Base-by-base conservation (phyloP, 2,797 vertebrate genomes). In the Diglossa cyanea region DNA sequence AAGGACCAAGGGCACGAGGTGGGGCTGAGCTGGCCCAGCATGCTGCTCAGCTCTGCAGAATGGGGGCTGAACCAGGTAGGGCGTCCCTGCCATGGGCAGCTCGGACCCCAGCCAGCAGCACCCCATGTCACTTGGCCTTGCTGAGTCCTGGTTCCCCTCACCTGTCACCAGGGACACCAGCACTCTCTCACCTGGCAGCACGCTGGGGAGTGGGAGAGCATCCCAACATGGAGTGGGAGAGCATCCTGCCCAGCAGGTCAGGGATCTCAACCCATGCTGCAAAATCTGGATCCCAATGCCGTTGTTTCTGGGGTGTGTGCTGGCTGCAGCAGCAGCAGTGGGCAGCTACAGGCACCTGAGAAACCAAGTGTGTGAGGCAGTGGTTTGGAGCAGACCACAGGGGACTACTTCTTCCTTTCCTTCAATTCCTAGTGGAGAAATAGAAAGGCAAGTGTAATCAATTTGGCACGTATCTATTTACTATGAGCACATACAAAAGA, bases 401-500 rank as follows among this genome's bases (percentile, higher is more conserved):
- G 70, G 39, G 40, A 66, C 51, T 40, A 47, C 44, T 87, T 71
- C 65, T 77, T 72, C 51, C 21, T 25, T 86, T 74, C 47, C n/a
- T 81, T 82, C 57, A 47, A 7, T 39, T 92, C 80, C 84, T 89
- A 47, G 40, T 1, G 13, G 75, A 71, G 87, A 84, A 78, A 86
- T 37, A 81, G 82, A 78, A 88, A 78, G 37, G 48, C 73, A 60
- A 84, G 17, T 75, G 67, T 40, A 78, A 75, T 88, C 90, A 73
- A 39, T 75, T 95, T 76, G 67, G 77, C 45, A 12, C 53, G 9
- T 61, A 78, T 85, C 77, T 96, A 90, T 95, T 95, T 96, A 96
- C 95, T 94, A 82, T 79, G 86, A 89, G 80, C 65, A 57, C 92
- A 91, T 89, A 89, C 75, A 94, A 95, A 96, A 94, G 92, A 63